A percentile compares a stretch with the other conserved stretches of the same genome.
These are phyloP conservation scores for Cephalopholis sonnerati DNA, from an alignment of 2,113 vertebrate genomes.

Conservation along the genomic window DNA sequence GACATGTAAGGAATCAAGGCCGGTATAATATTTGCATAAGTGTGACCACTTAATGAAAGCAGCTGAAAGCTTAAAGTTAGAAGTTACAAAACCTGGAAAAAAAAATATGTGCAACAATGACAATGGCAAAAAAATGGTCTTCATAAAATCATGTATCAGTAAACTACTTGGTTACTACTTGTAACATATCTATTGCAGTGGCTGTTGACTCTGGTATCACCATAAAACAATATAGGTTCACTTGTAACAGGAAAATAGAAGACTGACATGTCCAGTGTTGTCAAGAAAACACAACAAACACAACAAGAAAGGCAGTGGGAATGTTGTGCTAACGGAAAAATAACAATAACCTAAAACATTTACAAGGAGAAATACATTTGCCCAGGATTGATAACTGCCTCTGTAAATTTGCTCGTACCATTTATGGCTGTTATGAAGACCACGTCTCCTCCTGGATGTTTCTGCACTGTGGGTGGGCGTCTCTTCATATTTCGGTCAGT, in stretches of 20 bases:
- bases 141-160: background rate
- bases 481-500: background rate
- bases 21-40: background rate
- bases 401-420: background rate
- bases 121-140: background rate
- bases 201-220: background rate
- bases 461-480: background rate
- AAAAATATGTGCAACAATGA: conserved; percentile 5
- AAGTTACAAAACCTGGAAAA: background rate
- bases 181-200: background rate
- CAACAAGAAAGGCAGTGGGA: conserved; percentile 1
- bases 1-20: background rate
- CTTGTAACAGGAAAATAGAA: conserved; percentile 2
- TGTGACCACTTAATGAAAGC: background rate
- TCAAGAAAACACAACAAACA: conserved; percentile 17
- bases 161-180: background rate
- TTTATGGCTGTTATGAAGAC: conserved; percentile 33
- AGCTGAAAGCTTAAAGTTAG: background rate
- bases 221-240: background rate
- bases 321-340: conserved; percentile 8
- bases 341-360: background rate
- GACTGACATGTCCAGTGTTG: conserved; percentile 1
- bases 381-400: background rate
- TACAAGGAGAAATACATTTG: background rate
- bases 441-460: conserved; percentile 16